Evolutionary conservation across 2,888 invertebrate genomes (phyloP), one percentile per base, ranked within the genome.

Genomic region (Drosophila picticornis): DNA sequence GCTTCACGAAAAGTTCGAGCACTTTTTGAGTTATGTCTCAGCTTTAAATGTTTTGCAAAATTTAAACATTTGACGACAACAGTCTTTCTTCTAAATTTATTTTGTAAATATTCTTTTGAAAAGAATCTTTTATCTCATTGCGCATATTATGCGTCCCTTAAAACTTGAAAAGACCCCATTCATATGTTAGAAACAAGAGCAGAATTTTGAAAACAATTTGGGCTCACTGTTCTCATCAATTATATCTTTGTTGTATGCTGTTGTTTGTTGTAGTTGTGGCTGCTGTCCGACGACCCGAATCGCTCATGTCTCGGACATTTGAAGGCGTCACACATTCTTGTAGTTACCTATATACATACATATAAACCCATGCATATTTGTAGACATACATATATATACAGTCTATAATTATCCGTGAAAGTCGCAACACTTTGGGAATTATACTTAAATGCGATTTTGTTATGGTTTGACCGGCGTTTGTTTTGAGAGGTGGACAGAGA

Each of bases 281-380:
- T 38, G 57, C 71, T 84, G 84, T 88, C 63, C 73, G 69, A 65
- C 86, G 81, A 83, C 71, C 84, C 86, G 62, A 46, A 80, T 75
- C 80, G 56, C 63, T 70, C 67, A 63, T 66, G 38, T 62, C 78
- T 53, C 25, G 60, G 75, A 48, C 79, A 79, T 79, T 69, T 66
- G 55, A 52, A 61, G 65, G 65, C 77, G 61, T 57, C 77, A 61
- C 53, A 64, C 50, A 68, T 51, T 38, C 36, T 40, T 48, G 11
- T 40, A 59, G 40, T 38, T 57, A 53, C 38, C 32, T 19, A 50
- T 22, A 32, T 22, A 25, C 6, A 50, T 51, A 29, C 7, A 50
- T 58, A 61, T 40, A 36, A 11, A 6, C 43, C 22, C 16, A 46
- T n/a, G 34, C 13, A 38, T 60, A 40, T 56, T 36, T 55, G 38